These are phyloP conservation scores for Phania funesta DNA, from an alignment of 2,888 invertebrate species.

Conservation along the genomic window DNA sequence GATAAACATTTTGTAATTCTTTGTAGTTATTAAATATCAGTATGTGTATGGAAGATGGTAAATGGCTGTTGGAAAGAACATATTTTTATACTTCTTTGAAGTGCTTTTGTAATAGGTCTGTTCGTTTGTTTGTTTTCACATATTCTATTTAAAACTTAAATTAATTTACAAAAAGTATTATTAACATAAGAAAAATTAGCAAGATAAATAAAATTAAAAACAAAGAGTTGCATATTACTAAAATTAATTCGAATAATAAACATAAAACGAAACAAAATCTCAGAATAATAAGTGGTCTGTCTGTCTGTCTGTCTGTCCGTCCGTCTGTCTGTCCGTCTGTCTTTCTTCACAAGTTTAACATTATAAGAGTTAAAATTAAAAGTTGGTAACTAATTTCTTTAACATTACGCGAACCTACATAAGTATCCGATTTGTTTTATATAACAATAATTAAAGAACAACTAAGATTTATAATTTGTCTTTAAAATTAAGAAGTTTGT, in stretches of 20 bases:
- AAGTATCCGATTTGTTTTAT: not conserved
- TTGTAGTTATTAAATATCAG: not conserved
- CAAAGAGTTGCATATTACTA: slow-evolving; percentile 12
- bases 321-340: too few species aligned
- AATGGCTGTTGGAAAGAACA: slow-evolving; percentile 21
- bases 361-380: slow-evolving; percentile 4
- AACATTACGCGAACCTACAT: not conserved
- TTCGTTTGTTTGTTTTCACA: not conserved
- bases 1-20: slow-evolving; percentile 3
- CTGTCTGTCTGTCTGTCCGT: too few species aligned
- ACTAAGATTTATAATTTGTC: not conserved
- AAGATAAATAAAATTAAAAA: slow-evolving; percentile 21
- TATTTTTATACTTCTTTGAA: not conserved
- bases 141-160: slow-evolving; percentile 35
- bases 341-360: slow-evolving; percentile 22
- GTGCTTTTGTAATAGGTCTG: slow-evolving; percentile 21
- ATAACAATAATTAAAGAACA: not conserved
- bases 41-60: not conserved
- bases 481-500: not conserved
- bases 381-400: not conserved
- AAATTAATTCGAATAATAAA: slow-evolving; percentile 35
- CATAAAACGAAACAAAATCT: slow-evolving; percentile 30
- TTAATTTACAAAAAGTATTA: slow-evolving; percentile 42
- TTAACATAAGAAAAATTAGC: not conserved
- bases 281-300: slow-evolving; percentile 16